Base-by-base conservation (phyloP, 2,113 vertebrate species). In the Typhlomys cinereus region DNA sequence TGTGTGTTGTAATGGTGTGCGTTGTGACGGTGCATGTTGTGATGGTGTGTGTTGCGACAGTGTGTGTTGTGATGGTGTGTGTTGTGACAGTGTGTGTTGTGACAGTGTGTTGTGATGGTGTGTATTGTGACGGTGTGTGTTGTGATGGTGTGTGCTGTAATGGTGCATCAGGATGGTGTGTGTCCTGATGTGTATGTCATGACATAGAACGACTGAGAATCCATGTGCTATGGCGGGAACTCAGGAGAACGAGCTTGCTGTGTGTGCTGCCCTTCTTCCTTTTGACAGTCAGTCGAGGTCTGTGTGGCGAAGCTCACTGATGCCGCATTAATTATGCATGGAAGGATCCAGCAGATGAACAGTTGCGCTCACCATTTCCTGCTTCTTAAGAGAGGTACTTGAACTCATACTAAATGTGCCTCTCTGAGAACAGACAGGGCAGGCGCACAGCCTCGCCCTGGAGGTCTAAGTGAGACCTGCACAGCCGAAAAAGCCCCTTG, bases 281-380 rank as follows among this genome's bases (percentile, higher is more conserved):
- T 90, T 81, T 84, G 18, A 61, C 92, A 71, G n/a, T 39, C 41
- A 94, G 54, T 13, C 80, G 69, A 88, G 54, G 21, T 59, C 76
- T 31, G 36, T 73, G 12, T 29, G 13, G 12, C 76, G 41, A 90
- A 90, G 36, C 27, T 81, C 39, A 70, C 66, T 76, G 46, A 57
- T 59, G 21, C 25, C 7, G 81, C n/a, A 69, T 93, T 39, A 57
- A 41, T 74, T 88, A 66, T 36, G 71, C 73, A 48, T 57, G 44
- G 27, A 78, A 76, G 91, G 91, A 48, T 82, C 54, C 14, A 91
- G 62, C 73, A 81, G 23, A 62, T 46, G 46, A 20, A 10, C 29
- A 75, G n/a, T 3, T 67, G 59, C 74, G 14, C 5, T 76, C 85
- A 69, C 85, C 59, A 39, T 41, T 85, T 91, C 81, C 46, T 89